phyloP scores from a whole-genome alignment of 2,113 vertebrate species.

The Ifrita kowaldi region DNA sequence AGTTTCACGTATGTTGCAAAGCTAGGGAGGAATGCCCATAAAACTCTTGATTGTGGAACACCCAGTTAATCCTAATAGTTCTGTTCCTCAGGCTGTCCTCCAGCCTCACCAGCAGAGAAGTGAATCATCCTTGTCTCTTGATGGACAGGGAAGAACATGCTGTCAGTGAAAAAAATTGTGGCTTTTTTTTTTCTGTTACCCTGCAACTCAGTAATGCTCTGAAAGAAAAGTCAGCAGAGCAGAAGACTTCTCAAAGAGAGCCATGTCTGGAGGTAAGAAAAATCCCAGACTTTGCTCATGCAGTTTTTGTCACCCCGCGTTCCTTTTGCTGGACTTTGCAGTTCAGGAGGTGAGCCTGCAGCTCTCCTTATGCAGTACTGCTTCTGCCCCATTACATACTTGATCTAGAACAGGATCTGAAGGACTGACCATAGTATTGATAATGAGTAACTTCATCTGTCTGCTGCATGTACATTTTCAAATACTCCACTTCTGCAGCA shows the following conservation, averaged over 20 bases:
- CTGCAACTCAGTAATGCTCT: neutral
- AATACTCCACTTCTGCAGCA: neutral
- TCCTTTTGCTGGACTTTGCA: neutral
- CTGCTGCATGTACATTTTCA: neutral
- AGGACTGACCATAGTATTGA: neutral
- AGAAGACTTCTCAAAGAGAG: neutral
- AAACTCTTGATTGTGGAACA: neutral
- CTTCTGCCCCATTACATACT: neutral
- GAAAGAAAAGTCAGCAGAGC: neutral
- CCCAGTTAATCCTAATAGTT: neutral
- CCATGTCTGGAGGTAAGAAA: neutral
- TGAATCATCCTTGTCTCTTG: neutral
- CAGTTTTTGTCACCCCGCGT: rapidly evolving
- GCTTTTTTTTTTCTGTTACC: neutral
- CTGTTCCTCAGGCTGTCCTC: neutral
- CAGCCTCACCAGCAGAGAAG: neutral
- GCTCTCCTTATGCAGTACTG: neutral
- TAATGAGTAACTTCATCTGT: neutral
- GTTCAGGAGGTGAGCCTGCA: neutral
- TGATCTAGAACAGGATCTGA: neutral
- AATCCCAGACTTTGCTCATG: neutral
- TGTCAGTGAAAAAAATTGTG: neutral
- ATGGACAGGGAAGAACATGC: neutral
- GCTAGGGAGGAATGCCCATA: neutral
- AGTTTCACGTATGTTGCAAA: neutral